These are phyloP conservation scores for Delichon dasypus DNA, from an alignment of 2,797 vertebrate genomes.

Conservation along the genomic window DNA sequence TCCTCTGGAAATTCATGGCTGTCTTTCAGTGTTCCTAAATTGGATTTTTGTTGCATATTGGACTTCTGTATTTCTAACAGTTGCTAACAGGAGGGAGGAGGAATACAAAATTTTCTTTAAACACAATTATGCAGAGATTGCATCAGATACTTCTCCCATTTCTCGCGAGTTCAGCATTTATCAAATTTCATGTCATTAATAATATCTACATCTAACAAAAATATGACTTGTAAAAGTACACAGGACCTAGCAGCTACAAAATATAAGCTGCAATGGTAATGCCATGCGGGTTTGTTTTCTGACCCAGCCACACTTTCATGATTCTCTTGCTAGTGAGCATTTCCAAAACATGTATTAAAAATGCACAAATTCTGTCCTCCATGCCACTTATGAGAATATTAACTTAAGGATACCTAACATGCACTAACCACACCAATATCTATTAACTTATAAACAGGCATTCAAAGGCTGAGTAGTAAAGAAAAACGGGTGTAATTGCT, in stretches of 20 bases:
- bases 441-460: not conserved
- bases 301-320: not conserved
- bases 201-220: not conserved
- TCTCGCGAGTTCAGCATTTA: not conserved
- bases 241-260: not conserved
- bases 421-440: not conserved
- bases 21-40: constrained; percentile 77
- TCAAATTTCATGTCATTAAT: not conserved
- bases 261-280: not conserved
- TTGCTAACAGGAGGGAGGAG: constrained; percentile 61
- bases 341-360: not conserved
- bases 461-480: not conserved
- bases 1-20: constrained; percentile 77
- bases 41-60: constrained; percentile 72
- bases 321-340: not conserved
- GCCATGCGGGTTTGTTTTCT: not conserved
- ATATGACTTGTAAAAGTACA: not conserved
- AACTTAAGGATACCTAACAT: not conserved
- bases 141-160: not conserved
- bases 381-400: not conserved
- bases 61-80: constrained; percentile 76
- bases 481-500: not conserved
- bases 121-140: not conserved
- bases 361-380: not conserved
- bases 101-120: not conserved